Percentiles rank a stretch among this genome's conserved stretches.
phyloP scores from a whole-genome alignment of 2,113 vertebrate species.

The Blennius ocellaris region DNA sequence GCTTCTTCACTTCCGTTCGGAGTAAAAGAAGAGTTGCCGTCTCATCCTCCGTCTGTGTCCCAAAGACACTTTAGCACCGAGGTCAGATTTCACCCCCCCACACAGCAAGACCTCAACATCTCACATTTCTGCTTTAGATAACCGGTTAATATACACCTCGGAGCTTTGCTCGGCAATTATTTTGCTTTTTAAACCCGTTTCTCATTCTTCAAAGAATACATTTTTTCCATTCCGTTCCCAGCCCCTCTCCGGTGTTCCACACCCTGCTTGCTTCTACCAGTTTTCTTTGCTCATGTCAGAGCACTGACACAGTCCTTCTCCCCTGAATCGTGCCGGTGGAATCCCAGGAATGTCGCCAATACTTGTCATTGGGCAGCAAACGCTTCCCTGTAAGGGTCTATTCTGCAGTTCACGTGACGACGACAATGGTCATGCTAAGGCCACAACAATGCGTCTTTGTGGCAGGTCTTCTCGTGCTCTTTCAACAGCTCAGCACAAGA shows the following conservation, averaged over 20 bases:
- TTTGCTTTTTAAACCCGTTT: slow-evolving; percentile 12
- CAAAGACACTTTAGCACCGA: slow-evolving; percentile 37
- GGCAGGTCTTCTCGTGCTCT: too few relatives aligned
- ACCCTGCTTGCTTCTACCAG: not conserved
- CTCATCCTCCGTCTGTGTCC: slow-evolving; percentile 28
- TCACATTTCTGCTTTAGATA: slow-evolving; percentile 42
- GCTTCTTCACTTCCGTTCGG: not conserved
- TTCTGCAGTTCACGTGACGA: slow-evolving; percentile 10
- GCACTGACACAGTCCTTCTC: not conserved
- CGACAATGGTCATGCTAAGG: not conserved
- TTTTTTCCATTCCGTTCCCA: too few relatives aligned
- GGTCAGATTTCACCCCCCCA: slow-evolving; percentile 42
- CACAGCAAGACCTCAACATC: slow-evolving; percentile 24
- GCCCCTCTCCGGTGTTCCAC: too few relatives aligned
- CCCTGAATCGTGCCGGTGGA: not conserved
- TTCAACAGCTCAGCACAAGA: too few relatives aligned
- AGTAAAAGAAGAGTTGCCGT: slow-evolving; percentile 5
- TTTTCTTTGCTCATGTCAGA: too few relatives aligned
- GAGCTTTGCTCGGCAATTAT: not conserved
- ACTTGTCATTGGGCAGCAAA: not conserved
- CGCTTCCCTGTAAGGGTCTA: not conserved
- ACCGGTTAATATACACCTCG: slow-evolving; percentile 8
- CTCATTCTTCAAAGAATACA: not conserved
- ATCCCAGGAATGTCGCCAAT: slow-evolving; percentile 26
- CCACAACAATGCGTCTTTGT: too few relatives aligned